These are phyloP conservation scores for Slavum lentiscoides DNA, from an alignment of 2,888 invertebrate species.

Conservation along the genomic window DNA sequence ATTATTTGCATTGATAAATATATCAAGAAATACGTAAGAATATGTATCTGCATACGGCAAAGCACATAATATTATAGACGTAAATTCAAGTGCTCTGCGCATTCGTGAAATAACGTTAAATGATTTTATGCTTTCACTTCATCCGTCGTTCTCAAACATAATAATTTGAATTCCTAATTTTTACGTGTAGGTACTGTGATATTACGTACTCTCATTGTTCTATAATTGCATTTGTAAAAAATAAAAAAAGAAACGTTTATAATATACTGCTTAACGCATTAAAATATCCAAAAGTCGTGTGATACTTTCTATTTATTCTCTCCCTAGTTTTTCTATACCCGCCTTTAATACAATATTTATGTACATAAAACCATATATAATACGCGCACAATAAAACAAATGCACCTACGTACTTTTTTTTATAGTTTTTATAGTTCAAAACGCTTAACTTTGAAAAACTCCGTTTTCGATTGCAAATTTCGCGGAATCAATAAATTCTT, in stretches of 20 bases:
- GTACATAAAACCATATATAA: neutral
- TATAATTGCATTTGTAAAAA: neutral
- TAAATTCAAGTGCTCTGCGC: constrained; percentile 13
- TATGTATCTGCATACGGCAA: too few relatives aligned
- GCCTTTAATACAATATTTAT: neutral
- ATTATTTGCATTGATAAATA: too few relatives aligned
- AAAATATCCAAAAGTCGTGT: constrained; percentile 22
- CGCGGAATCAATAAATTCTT: too few relatives aligned
- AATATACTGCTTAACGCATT: neutral
- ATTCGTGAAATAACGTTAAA: constrained; percentile 18
- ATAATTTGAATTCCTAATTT: constrained; percentile 40
- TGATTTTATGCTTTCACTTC: constrained; percentile 32
- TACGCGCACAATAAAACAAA: neutral
- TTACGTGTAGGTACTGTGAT: constrained; percentile 6
- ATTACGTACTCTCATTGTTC: constrained; percentile 20
- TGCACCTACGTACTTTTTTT: neutral
- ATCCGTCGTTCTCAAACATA: constrained; percentile 27
- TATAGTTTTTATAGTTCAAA: neutral
- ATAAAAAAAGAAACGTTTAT: constrained; percentile 11
- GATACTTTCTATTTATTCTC: constrained; percentile 17
- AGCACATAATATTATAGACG: too few relatives aligned
- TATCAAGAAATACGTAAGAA: too few relatives aligned
- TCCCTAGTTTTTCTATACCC: neutral
- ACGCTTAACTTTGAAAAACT: neutral
- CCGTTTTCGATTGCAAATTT: too few relatives aligned